Percentiles rank a stretch among this genome's conserved stretches.
These are phyloP conservation scores for Epinephelus lanceolatus DNA, from an alignment of 2,113 vertebrate genomes.

Conservation along the genomic window DNA sequence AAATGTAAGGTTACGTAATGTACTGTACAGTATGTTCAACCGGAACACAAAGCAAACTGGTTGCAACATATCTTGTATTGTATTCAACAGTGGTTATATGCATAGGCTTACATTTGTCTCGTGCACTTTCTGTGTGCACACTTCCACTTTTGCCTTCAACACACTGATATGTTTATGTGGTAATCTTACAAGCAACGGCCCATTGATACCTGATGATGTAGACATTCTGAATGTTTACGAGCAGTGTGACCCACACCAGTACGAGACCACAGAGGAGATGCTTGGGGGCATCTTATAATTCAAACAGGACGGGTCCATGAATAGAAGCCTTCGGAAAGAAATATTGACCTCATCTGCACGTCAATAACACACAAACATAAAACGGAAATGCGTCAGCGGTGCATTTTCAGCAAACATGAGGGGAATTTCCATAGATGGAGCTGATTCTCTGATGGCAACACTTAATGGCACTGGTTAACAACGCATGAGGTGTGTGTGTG, in stretches of 20 bases:
- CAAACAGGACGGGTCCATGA: background rate
- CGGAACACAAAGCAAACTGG: background rate
- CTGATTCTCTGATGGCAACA: slow-evolving; percentile 17
- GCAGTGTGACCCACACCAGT: background rate
- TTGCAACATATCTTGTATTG: slow-evolving; percentile 4
- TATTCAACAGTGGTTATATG: background rate
- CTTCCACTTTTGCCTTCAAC: background rate
- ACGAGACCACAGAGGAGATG: background rate
- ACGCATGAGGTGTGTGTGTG: slow-evolving; percentile 3
- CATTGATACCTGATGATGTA: background rate
- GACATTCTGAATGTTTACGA: slow-evolving; percentile 5
- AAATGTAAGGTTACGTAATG: slow-evolving; percentile 1
- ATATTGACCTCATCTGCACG: slow-evolving; percentile 23
- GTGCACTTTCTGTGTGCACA: background rate
- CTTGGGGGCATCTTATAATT: background rate
- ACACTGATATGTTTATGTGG: slow-evolving; percentile 13
- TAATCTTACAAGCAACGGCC: background rate
- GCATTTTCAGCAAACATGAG: slow-evolving; percentile 37
- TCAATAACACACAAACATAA: slow-evolving; percentile 25
- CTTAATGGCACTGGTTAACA: slow-evolving; percentile 1
- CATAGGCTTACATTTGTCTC: background rate
- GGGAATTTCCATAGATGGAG: slow-evolving; percentile 33
- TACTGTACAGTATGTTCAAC: background rate
- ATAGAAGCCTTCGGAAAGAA: slow-evolving; percentile 51
- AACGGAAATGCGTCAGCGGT: slow-evolving; percentile 24